Evolutionary conservation across 2,888 invertebrate species (phyloP).

Genomic region (Trachelus stipa): DNA sequence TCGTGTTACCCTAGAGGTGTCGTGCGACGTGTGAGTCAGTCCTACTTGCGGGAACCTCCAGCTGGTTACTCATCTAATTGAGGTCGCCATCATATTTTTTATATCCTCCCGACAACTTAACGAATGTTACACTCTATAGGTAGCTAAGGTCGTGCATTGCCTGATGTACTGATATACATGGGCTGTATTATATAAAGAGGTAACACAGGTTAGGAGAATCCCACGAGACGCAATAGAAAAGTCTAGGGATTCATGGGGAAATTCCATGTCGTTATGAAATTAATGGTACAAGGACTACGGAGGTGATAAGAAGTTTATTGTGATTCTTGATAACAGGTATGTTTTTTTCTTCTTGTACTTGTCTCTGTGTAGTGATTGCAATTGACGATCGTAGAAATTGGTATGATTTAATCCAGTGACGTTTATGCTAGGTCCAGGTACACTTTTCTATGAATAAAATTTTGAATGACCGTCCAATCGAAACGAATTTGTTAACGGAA

Average conservation of each 20-base stretch:
- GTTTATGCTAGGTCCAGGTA: background rate
- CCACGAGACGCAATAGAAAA: background rate
- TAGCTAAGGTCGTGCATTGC: background rate
- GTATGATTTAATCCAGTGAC: background rate
- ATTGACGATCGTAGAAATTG: background rate
- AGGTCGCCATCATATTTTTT: slow-evolving; percentile 1
- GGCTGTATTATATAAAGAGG: background rate
- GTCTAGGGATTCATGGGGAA: background rate
- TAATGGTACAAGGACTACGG: background rate
- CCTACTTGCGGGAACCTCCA: background rate
- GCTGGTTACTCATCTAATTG: slow-evolving; percentile 9
- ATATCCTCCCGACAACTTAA: background rate
- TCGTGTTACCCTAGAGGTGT: slow-evolving; percentile 4
- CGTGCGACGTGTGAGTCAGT: slow-evolving; percentile 2
- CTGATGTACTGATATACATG: background rate
- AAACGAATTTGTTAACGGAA: background rate
- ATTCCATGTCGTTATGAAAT: background rate
- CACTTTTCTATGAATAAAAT: background rate
- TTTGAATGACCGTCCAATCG: background rate
- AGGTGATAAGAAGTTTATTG: background rate
- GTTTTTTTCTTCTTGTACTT: background rate
- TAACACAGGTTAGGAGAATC: background rate
- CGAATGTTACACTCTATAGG: background rate
- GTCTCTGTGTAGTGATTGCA: background rate
- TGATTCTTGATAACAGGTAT: background rate